Percentiles rank a stretch among this genome's conserved stretches.
Evolutionary conservation across 2,888 invertebrate genomes (phyloP).

Genomic region (Agonopterix subpropinquella): DNA sequence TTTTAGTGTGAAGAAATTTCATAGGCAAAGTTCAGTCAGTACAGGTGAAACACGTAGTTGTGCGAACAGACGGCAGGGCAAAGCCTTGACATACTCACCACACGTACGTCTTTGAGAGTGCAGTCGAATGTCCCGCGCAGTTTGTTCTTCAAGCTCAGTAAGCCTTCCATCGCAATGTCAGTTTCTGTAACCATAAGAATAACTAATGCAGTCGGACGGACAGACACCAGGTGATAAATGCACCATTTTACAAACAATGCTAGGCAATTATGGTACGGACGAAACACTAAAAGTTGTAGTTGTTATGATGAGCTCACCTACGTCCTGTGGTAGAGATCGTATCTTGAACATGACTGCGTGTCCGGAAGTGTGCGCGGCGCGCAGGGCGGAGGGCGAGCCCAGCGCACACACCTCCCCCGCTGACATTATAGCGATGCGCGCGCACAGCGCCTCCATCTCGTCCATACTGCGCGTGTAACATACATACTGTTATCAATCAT

Average conservation of each 20-base stretch:
- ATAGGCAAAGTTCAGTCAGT: no score
- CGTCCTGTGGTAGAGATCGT: slow-evolving; percentile 1
- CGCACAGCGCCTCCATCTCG: slow-evolving; percentile 89
- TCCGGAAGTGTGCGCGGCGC: slow-evolving; percentile 81
- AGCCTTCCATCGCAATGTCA: slow-evolving; percentile 17
- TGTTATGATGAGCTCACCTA: slow-evolving; percentile 14
- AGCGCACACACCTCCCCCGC: slow-evolving; percentile 83
- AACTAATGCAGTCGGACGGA: no score
- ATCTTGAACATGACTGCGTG: slow-evolving; percentile 50
- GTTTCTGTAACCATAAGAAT: slow-evolving; percentile 14
- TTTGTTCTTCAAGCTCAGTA: slow-evolving; percentile 58
- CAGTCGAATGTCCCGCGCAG: slow-evolving; percentile 74
- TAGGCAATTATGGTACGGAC: no score
- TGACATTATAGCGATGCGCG: slow-evolving; percentile 85
- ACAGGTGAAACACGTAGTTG: no score
- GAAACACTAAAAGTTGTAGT: background rate
- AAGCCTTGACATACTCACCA: slow-evolving; percentile 65
- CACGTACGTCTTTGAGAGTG: slow-evolving; percentile 81
- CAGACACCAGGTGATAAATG: no score
- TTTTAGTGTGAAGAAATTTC: no score
- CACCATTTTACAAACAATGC: no score
- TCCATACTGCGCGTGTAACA: slow-evolving; percentile 80
- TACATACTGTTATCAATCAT: background rate
- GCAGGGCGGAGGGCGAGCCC: slow-evolving; percentile 83
- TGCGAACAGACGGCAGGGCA: no score